These are phyloP conservation scores for Martes martes DNA, from an alignment of 2,113 vertebrate species.

Conservation along the genomic window DNA sequence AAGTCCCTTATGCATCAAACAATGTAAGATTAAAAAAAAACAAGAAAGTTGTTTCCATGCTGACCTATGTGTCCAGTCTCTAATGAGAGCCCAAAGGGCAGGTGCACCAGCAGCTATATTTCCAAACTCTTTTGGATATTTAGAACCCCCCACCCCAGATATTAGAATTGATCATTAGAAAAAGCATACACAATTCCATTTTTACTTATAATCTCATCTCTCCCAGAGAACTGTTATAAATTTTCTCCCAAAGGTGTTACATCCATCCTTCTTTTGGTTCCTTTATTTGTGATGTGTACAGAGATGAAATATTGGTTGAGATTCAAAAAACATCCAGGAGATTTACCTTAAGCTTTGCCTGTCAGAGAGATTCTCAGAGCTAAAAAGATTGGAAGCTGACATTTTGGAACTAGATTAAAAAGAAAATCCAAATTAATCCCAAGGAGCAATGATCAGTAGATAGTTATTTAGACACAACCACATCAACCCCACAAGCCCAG, in stretches of 20 bases:
- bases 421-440: slow-evolving; percentile 76
- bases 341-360: slow-evolving; percentile 72
- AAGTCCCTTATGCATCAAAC: not conserved
- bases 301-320: slow-evolving; percentile 62
- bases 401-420: slow-evolving; percentile 74
- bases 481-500: not conserved
- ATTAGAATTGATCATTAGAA: slow-evolving; percentile 16
- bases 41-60: not conserved
- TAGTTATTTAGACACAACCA: slow-evolving; percentile 32
- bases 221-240: slow-evolving; percentile 44
- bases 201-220: slow-evolving; percentile 56
- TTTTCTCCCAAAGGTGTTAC: slow-evolving; percentile 27
- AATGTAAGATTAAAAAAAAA: not conserved
- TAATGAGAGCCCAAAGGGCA: not conserved
- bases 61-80: not conserved
- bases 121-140: not conserved
- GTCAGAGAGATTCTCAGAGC: slow-evolving; percentile 56
- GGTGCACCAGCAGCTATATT: not conserved
- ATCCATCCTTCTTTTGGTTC: slow-evolving; percentile 42
- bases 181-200: slow-evolving; percentile 8
- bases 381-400: slow-evolving; percentile 67
- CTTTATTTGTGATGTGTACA: slow-evolving; percentile 43
- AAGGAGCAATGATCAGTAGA: slow-evolving; percentile 48
- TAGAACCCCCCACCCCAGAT: not conserved
- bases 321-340: slow-evolving; percentile 66